Base-by-base conservation (phyloP, 2,888 invertebrate genomes). In the Nemapogon koenigi region DNA sequence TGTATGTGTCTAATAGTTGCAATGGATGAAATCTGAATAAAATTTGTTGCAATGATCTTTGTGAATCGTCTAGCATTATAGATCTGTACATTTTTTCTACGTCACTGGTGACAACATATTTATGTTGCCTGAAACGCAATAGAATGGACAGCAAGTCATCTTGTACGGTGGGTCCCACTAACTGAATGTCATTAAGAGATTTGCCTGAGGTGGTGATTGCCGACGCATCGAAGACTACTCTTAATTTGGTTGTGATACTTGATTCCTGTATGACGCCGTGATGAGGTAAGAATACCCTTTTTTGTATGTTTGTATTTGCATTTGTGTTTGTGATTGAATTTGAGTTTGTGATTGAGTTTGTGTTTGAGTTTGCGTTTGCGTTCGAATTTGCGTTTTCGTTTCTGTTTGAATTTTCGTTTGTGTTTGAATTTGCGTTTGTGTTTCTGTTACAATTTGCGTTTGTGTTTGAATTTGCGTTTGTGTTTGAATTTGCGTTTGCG, bases 41-140 rank as follows among this genome's bases (percentile, higher is more conserved):
- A 15, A 48, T 47, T 25, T 40, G 38, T 30, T 49, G 49, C 16
- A 49, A 29, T 8, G 37, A 19, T 1, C 47, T 40, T 22, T 48
- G 43, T 8, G 25, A 15, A n/a, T 38, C 17, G 13, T 39, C 4
- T 1, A 50, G 38, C 14, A 27, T 3, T 13, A 43, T 36, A 13
- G 11, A 10, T 4, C 46, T 29, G 29, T 43, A 48, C 43, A 48
- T 43, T 38, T 46, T 46, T 15, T 43, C 44, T 2, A 46, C 25
- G 32, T 46, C 46, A 1, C 32, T 38, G 1, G 42, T 38, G 2
- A 41, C 22, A 3, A 43, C 32, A 19, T 37, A 41, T 33, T 41
- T 45, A 14, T 47, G 37, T 6, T 40, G 39, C 7, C 43, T 22
- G 17, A 40, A 40, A n/a, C 40, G 32, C 11, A 39, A n/a, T 10